Conservation (phyloP, 2,113 vertebrate genomes). For the Lasiurus borealis region DNA sequence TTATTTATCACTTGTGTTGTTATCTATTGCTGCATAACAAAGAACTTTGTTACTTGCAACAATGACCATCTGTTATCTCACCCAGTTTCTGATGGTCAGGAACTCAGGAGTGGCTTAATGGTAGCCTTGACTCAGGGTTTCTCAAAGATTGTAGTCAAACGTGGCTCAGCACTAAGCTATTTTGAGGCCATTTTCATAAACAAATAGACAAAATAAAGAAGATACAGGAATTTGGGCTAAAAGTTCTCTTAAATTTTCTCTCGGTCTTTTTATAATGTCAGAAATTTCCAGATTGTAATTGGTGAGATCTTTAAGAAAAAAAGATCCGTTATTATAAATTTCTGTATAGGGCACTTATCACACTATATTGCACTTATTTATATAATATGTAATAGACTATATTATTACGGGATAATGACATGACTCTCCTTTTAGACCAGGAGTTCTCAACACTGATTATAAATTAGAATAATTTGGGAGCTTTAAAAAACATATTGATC, state of each 20-base stretch:
- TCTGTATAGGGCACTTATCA: neutral
- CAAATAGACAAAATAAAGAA: neutral
- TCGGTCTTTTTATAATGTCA: neutral
- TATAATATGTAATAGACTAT: neutral
- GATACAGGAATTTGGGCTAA: neutral
- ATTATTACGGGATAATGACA: conserved; percentile 1
- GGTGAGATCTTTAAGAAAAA: neutral
- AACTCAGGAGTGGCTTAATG: neutral
- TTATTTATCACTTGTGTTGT: neutral
- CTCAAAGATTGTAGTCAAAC: neutral
- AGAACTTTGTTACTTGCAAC: neutral
- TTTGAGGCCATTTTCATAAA: neutral
- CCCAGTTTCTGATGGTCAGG: neutral
- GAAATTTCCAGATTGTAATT: neutral
- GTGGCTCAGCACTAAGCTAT: neutral
- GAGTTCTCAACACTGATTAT: neutral
- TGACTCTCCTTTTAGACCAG: neutral
- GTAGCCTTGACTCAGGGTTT: neutral
- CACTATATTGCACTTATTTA: neutral
- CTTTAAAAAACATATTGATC: neutral
- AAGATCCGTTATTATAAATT: neutral
- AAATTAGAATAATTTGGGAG: neutral
- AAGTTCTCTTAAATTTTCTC: conserved; percentile 31
- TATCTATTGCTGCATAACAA: neutral
- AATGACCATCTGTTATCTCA: neutral